Base-by-base conservation (phyloP, 2,113 vertebrate genomes). In the Malurus cyaneus region DNA sequence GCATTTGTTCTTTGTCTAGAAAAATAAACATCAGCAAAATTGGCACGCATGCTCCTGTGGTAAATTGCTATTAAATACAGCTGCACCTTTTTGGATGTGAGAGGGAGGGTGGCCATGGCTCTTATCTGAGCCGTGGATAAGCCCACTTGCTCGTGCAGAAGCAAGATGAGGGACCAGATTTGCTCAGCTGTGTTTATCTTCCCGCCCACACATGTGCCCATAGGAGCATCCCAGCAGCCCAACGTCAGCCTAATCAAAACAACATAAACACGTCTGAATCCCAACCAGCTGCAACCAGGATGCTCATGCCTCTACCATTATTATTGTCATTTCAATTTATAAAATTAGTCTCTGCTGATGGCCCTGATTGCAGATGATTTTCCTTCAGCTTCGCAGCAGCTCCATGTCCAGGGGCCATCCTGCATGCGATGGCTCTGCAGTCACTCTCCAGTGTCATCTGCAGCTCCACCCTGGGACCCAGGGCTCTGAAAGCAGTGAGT, bases 121-220 rank as follows among this genome's bases (percentile, higher is more conserved):
- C 72, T 61, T 39, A 19, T 46, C 36, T 49, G 29, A 81, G 79
- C 62, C 1, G 5, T 56, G 31, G 53, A 57, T 53, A 80, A 91
- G 28, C 12, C 47, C 46, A 25, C 47, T 85, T 65, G 20, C 62
- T 72, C 49, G 57, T 54, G 87, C 54, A 77, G 73, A 59, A 88
- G 70, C 12, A 81, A 70, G 79, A 91, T 60, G 66, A 87, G n/a
- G 29, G 76, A 89, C 44, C 79, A 89, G 79, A 93, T 96, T 84
- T 80, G 6, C 64, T 96, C 95, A 96, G 89, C 91, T 96, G 92
- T 97, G 95, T 96, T 96, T 96, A 93, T 80, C 54, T 24, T 91
- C 31, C 47, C 36, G 0, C 91, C 85, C 81, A 95, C 96, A 66
- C 2, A 4, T 83, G 82, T 82, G 79, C 71, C 92, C 89, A 65